Base-by-base conservation (phyloP, 1,140 invertebrate genomes). In the Sitobion miscanthi region DNA sequence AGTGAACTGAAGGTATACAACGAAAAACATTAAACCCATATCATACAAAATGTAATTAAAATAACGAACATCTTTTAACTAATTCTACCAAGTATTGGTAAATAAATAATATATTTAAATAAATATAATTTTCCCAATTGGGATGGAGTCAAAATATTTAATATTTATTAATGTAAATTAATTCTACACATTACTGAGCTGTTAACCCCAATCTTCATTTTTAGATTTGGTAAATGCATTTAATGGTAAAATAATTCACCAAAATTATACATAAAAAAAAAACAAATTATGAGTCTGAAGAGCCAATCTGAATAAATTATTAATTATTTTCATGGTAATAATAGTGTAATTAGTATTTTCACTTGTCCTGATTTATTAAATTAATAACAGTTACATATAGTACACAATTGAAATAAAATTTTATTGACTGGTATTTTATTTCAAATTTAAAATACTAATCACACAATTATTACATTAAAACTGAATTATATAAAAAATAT, bases 11-110 rank as follows among this genome's bases (percentile, higher is more conserved):
- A n/a, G 52, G 90, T 52, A 52, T 77, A 90, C 89, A 69, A 62
- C 17, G 54, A 90, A 25, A 90, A 90, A 90, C 57, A 90, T 90
- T 47, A 45, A 90, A 90, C 89, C 89, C 89, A 69, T 88, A 90
- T 62, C 17, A n/a, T 69, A 69, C 54, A 90, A 62, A 89, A 89
- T 57, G 52, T 54, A 89, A 69, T n/a, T 69, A 42, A 90, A 90
- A 45, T 90, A 69, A 90, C 57, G 69, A 62, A 90, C 57, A 69
- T 69, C 2, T 8, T 90, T 77, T 47, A 90, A 69, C 38, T 45
- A 90, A 90, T 69, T 90, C 57, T 45, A 90, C 38, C 25, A 90
- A 90, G 8, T 90, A 30, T 69, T 69, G 89, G 52, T 47, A 90
- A 25, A 45, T 35, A 35, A 35, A 35, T 35, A 35, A 35, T 35